Conservation (phyloP, 2,888 invertebrate species). For the Dasypolia templi region DNA sequence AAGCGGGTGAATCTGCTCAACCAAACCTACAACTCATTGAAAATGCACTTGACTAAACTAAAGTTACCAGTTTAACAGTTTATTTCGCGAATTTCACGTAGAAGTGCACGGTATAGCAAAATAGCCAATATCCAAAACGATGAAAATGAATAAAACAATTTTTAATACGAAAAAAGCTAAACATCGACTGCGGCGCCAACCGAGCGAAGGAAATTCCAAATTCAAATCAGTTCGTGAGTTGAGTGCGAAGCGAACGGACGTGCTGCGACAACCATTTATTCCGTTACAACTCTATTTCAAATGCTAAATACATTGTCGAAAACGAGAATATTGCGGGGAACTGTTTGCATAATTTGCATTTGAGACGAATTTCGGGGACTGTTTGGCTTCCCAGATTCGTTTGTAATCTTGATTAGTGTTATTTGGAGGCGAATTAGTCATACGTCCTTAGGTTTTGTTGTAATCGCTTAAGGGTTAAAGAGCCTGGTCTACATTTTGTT, state of each 20-base stretch:
- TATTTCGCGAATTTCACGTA: conserved; percentile 35
- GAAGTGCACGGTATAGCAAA: conserved; percentile 37
- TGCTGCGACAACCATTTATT: conserved; percentile 84
- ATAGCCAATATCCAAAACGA: conserved; percentile 54
- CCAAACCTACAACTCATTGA: background rate
- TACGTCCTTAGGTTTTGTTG: conserved; percentile 41
- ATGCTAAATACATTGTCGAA: conserved; percentile 87
- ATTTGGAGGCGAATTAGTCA: conserved; percentile 60
- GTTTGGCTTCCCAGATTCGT: conserved; percentile 72
- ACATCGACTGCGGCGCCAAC: conserved; percentile 74
- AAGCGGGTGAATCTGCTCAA: background rate
- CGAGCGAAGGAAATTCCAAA: conserved; percentile 84
- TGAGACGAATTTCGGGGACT: conserved; percentile 77
- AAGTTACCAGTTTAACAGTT: conserved; percentile 8
- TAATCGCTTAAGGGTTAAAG: conserved; percentile 18
- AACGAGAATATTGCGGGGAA: conserved; percentile 82
- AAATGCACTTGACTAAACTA: background rate
- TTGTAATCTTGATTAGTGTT: conserved; percentile 70
- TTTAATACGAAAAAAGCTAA: conserved; percentile 72
- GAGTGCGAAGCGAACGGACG: conserved; percentile 85
- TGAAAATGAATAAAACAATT: conserved; percentile 64
- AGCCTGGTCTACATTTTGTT: background rate
- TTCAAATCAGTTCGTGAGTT: conserved; percentile 89
- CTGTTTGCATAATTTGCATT: conserved; percentile 84
- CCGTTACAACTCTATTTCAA: conserved; percentile 85